Evolutionary conservation across 2,888 invertebrate species (phyloP), one percentile per base, ranked within the genome.

Genomic region (Tortrix viridana): DNA sequence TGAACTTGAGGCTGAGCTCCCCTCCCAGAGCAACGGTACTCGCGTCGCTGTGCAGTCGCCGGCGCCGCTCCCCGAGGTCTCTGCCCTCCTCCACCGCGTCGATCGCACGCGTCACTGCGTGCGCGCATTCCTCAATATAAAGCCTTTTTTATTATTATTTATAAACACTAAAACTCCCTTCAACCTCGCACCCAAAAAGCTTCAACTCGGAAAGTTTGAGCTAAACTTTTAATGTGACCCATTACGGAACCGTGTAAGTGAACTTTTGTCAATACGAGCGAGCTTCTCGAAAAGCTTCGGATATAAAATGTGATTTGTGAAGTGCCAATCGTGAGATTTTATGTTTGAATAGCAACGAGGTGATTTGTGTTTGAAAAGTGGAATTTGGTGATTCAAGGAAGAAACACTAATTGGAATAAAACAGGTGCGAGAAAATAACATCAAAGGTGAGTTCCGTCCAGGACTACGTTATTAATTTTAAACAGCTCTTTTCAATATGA

Each of bases 1-100:
- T 58, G 63, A 63, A 48, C 52, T 7, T 16, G 18, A 14, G 18
- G 49, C 87, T 85, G 88, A 79, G 86, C 86, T 86, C 86, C 87
- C 81, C 88, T 86, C 85, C 77, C 76, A 71, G 73, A 72, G 72
- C 89, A 89, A 89, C 89, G 89, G 89, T 90, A 89, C 83, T 79
- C 78, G 72, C 70, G 77, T 76, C 80, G 81, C 76, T 74, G 67
- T 68, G 81, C 76, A 74, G 67, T 69, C 65, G 67, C 69, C 71
- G 81, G 83, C 84, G 75, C 80, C 81, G 80, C 80, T 79, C 80
- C 77, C 78, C 67, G 86, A 85, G 90, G 90, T 91, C 89, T 82
- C 78, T 89, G 90, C 89, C 89, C 90, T 82, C 89, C 73, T 71
- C 72, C 60, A 66, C 55, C 62, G 60, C 65, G 71, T 75, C 71